Conservation (phyloP, 1,140 invertebrate genomes). For the Maniola jurtina region DNA sequence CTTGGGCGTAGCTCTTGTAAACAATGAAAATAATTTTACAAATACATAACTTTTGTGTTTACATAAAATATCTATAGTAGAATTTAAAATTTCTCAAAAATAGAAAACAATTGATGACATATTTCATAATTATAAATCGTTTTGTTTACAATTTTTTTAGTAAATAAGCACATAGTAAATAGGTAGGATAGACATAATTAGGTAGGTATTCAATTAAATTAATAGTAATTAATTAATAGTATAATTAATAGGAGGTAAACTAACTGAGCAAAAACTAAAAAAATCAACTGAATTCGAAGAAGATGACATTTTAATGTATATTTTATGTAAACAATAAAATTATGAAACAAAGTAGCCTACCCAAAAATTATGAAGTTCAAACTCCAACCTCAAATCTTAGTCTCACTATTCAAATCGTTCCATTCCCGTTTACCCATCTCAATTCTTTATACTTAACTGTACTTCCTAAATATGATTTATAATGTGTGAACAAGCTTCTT, state of each 20-base stretch:
- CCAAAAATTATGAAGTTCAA: constrained; percentile 6
- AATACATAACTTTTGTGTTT: constrained; percentile 27
- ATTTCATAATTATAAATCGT: too few relatives aligned
- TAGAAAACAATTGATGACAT: background rate
- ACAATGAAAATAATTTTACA: constrained; percentile 33
- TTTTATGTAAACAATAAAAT: constrained; percentile 19
- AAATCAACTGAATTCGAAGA: too few relatives aligned
- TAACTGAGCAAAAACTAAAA: background rate
- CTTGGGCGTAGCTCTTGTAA: constrained; percentile 55
- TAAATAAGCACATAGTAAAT: too few relatives aligned
- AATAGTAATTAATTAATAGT: too few relatives aligned
- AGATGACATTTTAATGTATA: background rate
- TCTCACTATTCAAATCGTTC: constrained; percentile 53
- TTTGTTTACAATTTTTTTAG: too few relatives aligned
- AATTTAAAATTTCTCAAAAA: background rate
- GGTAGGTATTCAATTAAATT: too few relatives aligned
- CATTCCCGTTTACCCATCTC: constrained; percentile 48
- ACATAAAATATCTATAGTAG: constrained; percentile 21
- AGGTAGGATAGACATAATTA: too few relatives aligned
- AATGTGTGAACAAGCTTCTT: constrained; percentile 78
- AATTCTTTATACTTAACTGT: constrained; percentile 60
- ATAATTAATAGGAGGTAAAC: too few relatives aligned
- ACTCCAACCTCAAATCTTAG: constrained; percentile 9
- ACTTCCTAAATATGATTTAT: constrained; percentile 75
- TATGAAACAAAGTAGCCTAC: constrained; percentile 9